phyloP scores from a whole-genome alignment of 1,140 invertebrate genomes.

The Pseudobourletiella spinata region DNA sequence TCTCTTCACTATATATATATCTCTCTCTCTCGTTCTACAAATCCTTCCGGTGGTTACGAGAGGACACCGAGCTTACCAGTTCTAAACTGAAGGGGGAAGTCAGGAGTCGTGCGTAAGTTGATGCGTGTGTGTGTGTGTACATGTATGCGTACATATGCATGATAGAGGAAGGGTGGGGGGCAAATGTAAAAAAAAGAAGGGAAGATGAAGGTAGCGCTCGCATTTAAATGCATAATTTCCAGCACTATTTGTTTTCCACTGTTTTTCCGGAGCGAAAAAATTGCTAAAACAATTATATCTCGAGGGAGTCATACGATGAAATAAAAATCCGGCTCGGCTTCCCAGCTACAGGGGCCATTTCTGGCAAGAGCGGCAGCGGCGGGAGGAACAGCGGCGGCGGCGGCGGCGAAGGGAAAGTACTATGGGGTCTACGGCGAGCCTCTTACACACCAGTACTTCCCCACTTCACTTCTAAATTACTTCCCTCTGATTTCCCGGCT shows the following conservation, averaged over 20 bases:
- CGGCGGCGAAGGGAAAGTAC: neutral
- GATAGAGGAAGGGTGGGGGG: too few relatives aligned
- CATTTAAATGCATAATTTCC: conserved; percentile 33
- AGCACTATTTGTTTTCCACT: neutral
- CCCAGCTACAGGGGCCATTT: too few relatives aligned
- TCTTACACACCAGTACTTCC: neutral
- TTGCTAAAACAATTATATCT: conserved; percentile 31
- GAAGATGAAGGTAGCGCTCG: conserved; percentile 4
- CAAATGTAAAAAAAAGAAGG: too few relatives aligned
- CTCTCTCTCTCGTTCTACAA: too few relatives aligned
- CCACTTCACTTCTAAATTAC: neutral
- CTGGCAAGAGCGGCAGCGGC: too few relatives aligned
- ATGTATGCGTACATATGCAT: too few relatives aligned
- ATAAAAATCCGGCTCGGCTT: conserved; percentile 17
- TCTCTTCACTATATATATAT: too few relatives aligned
- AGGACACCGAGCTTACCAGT: too few relatives aligned
- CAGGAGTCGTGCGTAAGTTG: too few relatives aligned
- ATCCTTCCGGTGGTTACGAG: too few relatives aligned
- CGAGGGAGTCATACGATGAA: conserved; percentile 23
- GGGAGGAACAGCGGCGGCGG: neutral
- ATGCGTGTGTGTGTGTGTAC: too few relatives aligned
- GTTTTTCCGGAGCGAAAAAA: conserved; percentile 23
- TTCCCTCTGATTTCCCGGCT: neutral
- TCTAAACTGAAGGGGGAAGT: too few relatives aligned
- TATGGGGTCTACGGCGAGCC: neutral